Conservation (phyloP, 2,888 invertebrate genomes). For the Mycalesis mineus region DNA sequence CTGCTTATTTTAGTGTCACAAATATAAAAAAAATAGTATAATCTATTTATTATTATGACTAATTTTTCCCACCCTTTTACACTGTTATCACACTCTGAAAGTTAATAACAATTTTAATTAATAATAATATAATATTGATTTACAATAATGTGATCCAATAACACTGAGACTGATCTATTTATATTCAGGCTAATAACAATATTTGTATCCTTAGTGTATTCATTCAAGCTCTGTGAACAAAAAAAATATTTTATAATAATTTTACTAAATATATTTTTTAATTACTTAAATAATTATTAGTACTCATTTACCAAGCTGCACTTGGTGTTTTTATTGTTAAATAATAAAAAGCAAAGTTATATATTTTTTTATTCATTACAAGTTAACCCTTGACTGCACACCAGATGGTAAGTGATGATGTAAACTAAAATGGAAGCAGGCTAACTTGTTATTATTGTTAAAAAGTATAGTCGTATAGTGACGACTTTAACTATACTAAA, state of each 20-base stretch:
- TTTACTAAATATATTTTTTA: background rate
- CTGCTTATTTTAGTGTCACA: background rate
- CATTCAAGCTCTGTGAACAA: conserved; percentile 62
- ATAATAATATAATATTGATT: conserved; percentile 25
- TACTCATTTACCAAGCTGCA: too few relatives aligned
- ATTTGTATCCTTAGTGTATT: conserved; percentile 25
- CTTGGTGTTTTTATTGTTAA: too few relatives aligned
- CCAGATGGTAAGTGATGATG: too few relatives aligned
- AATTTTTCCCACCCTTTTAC: conserved; percentile 17
- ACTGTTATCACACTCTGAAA: conserved; percentile 16
- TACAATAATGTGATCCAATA: conserved; percentile 37
- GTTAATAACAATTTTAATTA: conserved; percentile 25
- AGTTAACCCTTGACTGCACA: too few relatives aligned
- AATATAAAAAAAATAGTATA: background rate
- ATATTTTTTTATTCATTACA: too few relatives aligned
- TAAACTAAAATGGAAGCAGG: too few relatives aligned
- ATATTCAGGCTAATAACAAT: conserved; percentile 35
- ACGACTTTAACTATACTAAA: too few relatives aligned
- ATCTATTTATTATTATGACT: too few relatives aligned
- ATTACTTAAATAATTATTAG: background rate
- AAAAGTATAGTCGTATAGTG: too few relatives aligned
- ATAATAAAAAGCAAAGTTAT: too few relatives aligned
- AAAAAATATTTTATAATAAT: conserved; percentile 15
- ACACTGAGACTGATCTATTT: conserved; percentile 39
- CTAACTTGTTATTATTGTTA: too few relatives aligned